These are phyloP conservation scores for Hermaeophaga mercurialis DNA, from an alignment of 2,888 invertebrate genomes.

Conservation along the genomic window DNA sequence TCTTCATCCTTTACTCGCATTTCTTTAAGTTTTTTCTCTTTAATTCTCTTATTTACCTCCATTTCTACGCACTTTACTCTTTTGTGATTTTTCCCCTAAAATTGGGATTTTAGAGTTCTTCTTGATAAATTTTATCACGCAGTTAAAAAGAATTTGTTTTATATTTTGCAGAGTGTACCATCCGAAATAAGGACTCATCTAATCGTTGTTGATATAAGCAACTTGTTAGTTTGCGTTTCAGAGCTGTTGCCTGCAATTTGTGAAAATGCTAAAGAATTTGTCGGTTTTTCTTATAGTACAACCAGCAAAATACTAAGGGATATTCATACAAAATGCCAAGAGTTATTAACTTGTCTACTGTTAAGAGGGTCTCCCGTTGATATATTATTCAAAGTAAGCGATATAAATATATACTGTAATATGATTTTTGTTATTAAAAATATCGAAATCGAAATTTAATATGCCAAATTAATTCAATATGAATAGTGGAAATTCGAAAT, in stretches of 20 bases:
- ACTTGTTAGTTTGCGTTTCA: conserved; percentile 76
- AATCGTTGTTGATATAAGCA: conserved; percentile 75
- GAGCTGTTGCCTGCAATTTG: conserved; percentile 75
- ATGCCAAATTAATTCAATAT: too few relatives aligned
- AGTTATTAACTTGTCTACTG: conserved; percentile 75
- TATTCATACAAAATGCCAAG: conserved; percentile 82
- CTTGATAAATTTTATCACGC: too few relatives aligned
- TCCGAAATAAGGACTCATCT: conserved; percentile 64
- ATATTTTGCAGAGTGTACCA: conserved; percentile 65
- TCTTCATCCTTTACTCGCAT: too few relatives aligned
- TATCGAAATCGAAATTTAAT: too few relatives aligned
- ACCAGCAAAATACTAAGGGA: conserved; percentile 76
- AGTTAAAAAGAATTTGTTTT: conserved; percentile 38
- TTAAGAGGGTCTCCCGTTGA: conserved; percentile 77
- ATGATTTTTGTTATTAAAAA: too few relatives aligned
- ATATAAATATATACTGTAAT: neutral
- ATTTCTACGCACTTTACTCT: too few relatives aligned
- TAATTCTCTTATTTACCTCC: too few relatives aligned
- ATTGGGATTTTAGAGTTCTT: too few relatives aligned
- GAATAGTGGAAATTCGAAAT: too few relatives aligned
- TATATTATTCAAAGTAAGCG: conserved; percentile 72
- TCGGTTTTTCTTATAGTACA: conserved; percentile 64
- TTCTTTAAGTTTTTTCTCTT: too few relatives aligned
- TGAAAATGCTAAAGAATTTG: conserved; percentile 65
- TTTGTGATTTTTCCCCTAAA: too few relatives aligned